phyloP scores from a whole-genome alignment of 2,113 vertebrate genomes.

The Nesoenas mayeri region DNA sequence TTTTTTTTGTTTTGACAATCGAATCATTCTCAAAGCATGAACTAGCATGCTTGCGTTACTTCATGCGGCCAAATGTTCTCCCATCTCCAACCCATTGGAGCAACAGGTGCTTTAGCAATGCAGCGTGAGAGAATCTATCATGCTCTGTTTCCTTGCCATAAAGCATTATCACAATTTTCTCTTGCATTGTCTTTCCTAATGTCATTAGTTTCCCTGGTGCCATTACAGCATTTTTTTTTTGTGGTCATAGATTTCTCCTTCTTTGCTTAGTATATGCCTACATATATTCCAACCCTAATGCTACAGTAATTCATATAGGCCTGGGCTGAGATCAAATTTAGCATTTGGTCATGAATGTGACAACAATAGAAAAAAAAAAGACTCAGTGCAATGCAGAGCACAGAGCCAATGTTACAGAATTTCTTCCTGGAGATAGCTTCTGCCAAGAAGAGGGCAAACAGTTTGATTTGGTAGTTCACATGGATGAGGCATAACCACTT shows the following conservation, averaged over 20 bases:
- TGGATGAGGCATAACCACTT: not conserved
- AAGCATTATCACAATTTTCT: not conserved
- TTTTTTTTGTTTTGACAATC: not conserved
- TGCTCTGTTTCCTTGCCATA: not conserved
- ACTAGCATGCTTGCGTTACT: not conserved
- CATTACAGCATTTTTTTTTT: not conserved
- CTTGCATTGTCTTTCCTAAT: not conserved
- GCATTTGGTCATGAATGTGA: not conserved
- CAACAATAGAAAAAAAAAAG: not conserved
- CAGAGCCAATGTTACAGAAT: not conserved
- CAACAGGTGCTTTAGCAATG: not conserved
- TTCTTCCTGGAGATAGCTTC: not conserved
- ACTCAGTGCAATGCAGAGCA: not conserved
- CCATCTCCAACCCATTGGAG: not conserved
- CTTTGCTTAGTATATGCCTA: not conserved
- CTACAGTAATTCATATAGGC: not conserved
- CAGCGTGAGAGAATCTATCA: not conserved
- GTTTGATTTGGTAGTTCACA: fast-evolving
- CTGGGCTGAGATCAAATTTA: not conserved
- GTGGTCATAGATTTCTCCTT: not conserved
- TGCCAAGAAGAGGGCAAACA: not conserved
- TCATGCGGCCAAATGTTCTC: not conserved
- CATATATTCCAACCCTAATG: not conserved
- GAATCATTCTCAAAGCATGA: not conserved
- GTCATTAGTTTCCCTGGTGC: not conserved